Evolutionary conservation across 37 sponge, comb jelly and placozoan species (phyloP).

Genomic region (Tethya wilhelma): DNA sequence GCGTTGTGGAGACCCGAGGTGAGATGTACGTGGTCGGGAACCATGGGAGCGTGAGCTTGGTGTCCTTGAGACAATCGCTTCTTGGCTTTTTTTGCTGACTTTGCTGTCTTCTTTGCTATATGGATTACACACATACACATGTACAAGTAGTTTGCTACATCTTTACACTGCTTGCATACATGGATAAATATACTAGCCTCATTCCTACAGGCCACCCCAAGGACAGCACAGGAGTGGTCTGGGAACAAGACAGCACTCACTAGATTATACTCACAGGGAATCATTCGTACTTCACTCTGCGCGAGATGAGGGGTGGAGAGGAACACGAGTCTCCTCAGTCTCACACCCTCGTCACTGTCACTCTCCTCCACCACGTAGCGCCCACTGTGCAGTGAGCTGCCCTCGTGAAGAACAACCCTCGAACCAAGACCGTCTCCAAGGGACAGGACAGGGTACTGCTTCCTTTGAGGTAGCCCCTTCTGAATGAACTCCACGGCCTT

Average conservation of each 20-base stretch:
- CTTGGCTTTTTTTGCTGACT: constrained; percentile 8
- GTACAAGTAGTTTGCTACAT: background rate
- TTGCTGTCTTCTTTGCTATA: background rate
- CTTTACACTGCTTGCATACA: too few relatives aligned
- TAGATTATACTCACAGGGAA: constrained; percentile 28
- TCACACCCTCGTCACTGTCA: constrained; percentile 20
- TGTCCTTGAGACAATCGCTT: constrained; percentile 7
- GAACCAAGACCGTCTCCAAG: constrained; percentile 76
- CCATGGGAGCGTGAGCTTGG: too few relatives aligned
- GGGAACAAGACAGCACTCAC: background rate
- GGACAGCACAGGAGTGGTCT: background rate
- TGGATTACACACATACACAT: background rate
- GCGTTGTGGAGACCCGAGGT: constrained; percentile 30
- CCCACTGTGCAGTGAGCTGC: constrained; percentile 65
- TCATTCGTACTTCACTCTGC: constrained; percentile 76
- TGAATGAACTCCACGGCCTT: constrained; percentile 71
- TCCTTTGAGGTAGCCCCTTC: constrained; percentile 17
- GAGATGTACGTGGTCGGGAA: constrained; percentile 41
- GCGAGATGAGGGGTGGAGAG: constrained; percentile 46
- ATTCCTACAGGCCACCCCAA: background rate
- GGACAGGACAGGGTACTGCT: constrained; percentile 71
- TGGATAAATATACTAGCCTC: background rate
- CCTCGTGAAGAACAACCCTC: constrained; percentile 57
- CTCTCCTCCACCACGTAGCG: constrained; percentile 87
- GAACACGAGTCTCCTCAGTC: constrained; percentile 76